These are phyloP conservation scores for Eristalinus sepulchralis DNA, from an alignment of 2,888 invertebrate species.

Conservation along the genomic window DNA sequence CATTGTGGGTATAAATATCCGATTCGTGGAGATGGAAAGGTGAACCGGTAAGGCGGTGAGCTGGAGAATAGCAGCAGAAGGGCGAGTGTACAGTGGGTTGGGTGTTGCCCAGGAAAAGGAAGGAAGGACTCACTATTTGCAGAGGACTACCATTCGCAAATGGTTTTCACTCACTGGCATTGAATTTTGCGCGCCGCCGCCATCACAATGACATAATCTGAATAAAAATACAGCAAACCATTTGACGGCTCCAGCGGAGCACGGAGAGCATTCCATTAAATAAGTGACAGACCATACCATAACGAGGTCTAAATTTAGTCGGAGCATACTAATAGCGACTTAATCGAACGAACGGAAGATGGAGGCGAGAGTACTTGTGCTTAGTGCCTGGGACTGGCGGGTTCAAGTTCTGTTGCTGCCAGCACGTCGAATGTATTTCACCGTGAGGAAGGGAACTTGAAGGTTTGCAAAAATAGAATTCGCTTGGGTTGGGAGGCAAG, in stretches of 20 bases:
- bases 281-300: slow-evolving; percentile 60
- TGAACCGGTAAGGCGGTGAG: slow-evolving; percentile 27
- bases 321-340: slow-evolving; percentile 52
- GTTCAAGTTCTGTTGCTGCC: not conserved
- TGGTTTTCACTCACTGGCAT: slow-evolving; percentile 63
- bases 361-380: not conserved
- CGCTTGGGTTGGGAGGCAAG: not conserved
- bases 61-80: not conserved
- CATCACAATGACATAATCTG: slow-evolving; percentile 68
- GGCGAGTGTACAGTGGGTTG: too few relatives aligned
- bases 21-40: slow-evolving; percentile 59
- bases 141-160: slow-evolving; percentile 59
- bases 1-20: slow-evolving; percentile 65
- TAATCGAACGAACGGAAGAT: slow-evolving; percentile 53
- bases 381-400: not conserved
- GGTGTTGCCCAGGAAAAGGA: not conserved
- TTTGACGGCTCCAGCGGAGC: slow-evolving; percentile 54
- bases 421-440: not conserved
- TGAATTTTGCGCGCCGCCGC: slow-evolving; percentile 64
- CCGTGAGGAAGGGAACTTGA: slow-evolving; percentile 34
- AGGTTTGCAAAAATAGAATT: slow-evolving; percentile 42
- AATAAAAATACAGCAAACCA: slow-evolving; percentile 56
- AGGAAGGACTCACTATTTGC: slow-evolving; percentile 52
- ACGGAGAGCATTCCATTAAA: slow-evolving; percentile 41
- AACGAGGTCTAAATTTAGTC: slow-evolving; percentile 62